Percentiles rank a stretch among this genome's conserved stretches.
Conservation (phyloP, 2,113 vertebrate genomes). For the Mandrillus leucophaeus region DNA sequence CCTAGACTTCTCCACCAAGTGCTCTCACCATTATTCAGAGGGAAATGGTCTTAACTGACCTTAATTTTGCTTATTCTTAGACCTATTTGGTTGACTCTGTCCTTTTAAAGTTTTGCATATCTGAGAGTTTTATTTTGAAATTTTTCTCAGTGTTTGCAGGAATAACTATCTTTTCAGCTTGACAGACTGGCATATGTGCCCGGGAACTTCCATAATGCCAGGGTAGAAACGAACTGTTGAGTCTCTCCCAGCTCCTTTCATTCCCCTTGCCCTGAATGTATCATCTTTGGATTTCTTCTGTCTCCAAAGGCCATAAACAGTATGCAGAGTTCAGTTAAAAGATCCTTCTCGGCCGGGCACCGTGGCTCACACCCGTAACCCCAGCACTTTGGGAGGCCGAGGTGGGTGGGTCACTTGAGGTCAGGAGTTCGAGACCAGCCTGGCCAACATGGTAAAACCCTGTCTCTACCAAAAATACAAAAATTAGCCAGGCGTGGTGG, state of each 20-base stretch:
- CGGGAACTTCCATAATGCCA: not conserved
- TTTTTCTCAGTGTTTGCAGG: not conserved
- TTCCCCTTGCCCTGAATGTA: not conserved
- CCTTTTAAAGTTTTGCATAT: slow-evolving; percentile 24
- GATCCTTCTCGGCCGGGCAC: not conserved
- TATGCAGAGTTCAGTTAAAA: not conserved
- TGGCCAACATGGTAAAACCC: no score
- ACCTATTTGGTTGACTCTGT: not conserved
- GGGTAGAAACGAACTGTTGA: not conserved
- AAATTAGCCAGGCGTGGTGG: no score
- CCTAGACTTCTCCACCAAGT: not conserved
- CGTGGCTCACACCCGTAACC: no score
- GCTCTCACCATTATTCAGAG: not conserved
- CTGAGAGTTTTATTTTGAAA: slow-evolving; percentile 39
- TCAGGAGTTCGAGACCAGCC: no score
- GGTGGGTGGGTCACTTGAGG: no score
- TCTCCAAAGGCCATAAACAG: not conserved
- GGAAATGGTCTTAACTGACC: not conserved
- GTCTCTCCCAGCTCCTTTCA: not conserved
- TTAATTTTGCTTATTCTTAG: not conserved
- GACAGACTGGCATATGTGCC: not conserved
- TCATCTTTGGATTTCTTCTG: not conserved
- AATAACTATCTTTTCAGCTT: not conserved
- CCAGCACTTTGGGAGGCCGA: no score
- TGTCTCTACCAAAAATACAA: no score